Evolutionary conservation across 2,113 vertebrate genomes (phyloP).

Genomic region (Rhinopithecus roxellana): DNA sequence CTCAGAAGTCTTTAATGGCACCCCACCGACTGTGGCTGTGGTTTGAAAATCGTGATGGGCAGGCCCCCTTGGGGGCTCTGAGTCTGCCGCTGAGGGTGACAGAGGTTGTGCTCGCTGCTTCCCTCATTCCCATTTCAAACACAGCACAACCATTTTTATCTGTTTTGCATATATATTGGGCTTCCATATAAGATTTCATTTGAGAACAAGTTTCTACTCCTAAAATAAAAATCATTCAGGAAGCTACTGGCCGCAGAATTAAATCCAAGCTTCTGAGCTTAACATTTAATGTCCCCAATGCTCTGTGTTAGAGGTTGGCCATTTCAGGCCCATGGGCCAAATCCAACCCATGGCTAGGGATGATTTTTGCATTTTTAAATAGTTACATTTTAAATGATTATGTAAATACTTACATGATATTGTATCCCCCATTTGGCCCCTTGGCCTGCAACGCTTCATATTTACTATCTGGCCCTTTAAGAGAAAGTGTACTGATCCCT

Average conservation of each 20-base stretch:
- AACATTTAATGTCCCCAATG: background rate
- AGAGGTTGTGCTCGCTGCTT: background rate
- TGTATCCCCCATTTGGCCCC: background rate
- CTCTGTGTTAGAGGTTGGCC: background rate
- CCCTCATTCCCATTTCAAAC: constrained; percentile 4
- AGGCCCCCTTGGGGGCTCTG: background rate
- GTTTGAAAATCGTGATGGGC: background rate
- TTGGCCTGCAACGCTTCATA: background rate
- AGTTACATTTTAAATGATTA: background rate
- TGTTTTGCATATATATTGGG: constrained; percentile 55
- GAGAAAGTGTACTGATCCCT: constrained; percentile 3
- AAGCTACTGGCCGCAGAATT: background rate
- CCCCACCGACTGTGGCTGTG: background rate
- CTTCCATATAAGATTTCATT: constrained; percentile 9
- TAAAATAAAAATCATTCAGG: constrained; percentile 32
- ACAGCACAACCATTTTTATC: background rate
- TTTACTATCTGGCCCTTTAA: constrained; percentile 14
- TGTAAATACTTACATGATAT: background rate
- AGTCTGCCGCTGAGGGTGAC: background rate
- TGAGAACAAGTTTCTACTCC: constrained; percentile 30
- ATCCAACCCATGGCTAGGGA: background rate
- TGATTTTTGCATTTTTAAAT: background rate
- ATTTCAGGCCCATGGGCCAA: background rate
- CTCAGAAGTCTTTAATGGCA: background rate
- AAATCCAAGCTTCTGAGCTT: constrained; percentile 1